Conservation (phyloP, 2,888 invertebrate genomes). For the Amblyteles armatorius region DNA sequence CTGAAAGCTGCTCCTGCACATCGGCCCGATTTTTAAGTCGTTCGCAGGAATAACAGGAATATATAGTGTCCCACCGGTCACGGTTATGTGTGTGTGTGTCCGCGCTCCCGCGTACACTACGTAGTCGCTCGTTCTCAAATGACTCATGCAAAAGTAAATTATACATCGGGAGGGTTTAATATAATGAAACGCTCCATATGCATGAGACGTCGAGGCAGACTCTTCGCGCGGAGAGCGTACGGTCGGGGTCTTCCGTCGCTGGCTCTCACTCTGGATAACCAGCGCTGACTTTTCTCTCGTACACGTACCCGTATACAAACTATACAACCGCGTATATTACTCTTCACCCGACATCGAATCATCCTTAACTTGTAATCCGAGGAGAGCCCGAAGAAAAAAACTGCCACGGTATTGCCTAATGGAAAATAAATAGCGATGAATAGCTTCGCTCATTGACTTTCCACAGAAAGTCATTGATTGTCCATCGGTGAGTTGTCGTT, state of each 20-base stretch:
- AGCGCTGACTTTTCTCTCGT: slow-evolving; percentile 40
- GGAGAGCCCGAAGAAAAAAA: background rate
- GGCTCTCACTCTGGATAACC: slow-evolving; percentile 45
- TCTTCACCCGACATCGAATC: slow-evolving; percentile 38
- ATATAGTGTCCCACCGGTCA: slow-evolving; percentile 12
- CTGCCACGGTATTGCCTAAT: background rate
- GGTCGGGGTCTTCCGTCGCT: slow-evolving; percentile 50
- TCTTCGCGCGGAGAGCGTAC: slow-evolving; percentile 53
- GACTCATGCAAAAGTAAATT: slow-evolving; percentile 89
- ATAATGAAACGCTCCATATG: slow-evolving; percentile 89
- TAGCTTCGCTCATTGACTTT: background rate
- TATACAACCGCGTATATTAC: slow-evolving; percentile 22
- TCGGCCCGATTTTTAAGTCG: slow-evolving; percentile 56
- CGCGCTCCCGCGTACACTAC: slow-evolving; percentile 44
- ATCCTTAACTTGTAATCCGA: slow-evolving; percentile 17
- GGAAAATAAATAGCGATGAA: slow-evolving; percentile 14
- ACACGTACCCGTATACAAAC: background rate
- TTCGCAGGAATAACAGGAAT: slow-evolving; percentile 25
- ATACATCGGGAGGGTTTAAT: slow-evolving; percentile 89
- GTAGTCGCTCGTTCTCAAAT: slow-evolving; percentile 84
- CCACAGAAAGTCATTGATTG: background rate
- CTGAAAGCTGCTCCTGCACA: slow-evolving; percentile 31
- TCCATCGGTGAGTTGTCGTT: background rate
- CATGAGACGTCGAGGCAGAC: slow-evolving; percentile 85
- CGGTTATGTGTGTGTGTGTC: slow-evolving; percentile 29